Evolutionary conservation across 2,888 invertebrate genomes (phyloP).

Genomic region (Taenaris catops): DNA sequence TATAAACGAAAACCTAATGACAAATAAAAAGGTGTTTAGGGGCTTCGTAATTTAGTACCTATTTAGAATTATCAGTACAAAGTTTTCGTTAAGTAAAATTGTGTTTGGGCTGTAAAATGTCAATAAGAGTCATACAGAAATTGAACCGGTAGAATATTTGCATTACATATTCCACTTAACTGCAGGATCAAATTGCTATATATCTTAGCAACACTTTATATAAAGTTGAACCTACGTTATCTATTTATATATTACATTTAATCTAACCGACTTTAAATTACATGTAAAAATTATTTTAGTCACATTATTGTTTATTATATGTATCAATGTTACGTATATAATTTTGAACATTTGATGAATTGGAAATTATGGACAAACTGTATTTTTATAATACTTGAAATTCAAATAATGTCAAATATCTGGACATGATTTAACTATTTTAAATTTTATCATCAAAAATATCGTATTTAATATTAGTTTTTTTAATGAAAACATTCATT

Average conservation of each 20-base stretch:
- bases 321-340: conserved; percentile 79
- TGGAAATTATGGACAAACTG: conserved; percentile 50
- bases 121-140: too few relatives aligned
- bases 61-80: too few relatives aligned
- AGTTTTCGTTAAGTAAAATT: too few relatives aligned
- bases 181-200: conserved; percentile 8
- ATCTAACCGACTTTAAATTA: conserved; percentile 71
- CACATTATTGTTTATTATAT: conserved; percentile 78
- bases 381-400: conserved; percentile 28
- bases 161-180: conserved; percentile 3
- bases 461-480: conserved; percentile 41
- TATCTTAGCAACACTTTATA: conserved; percentile 44
- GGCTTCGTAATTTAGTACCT: too few relatives aligned
- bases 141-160: too few relatives aligned
- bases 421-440: conserved; percentile 57
- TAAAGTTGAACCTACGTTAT: conserved; percentile 68
- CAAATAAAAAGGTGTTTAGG: too few relatives aligned
- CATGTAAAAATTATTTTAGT: conserved; percentile 77
- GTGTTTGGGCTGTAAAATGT: too few relatives aligned
- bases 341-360: conserved; percentile 77
- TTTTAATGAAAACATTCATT: conserved; percentile 40
- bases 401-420: conserved; percentile 34
- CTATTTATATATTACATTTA: conserved; percentile 76
- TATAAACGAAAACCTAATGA: too few relatives aligned
- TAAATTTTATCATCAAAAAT: conserved; percentile 65